phyloP scores from a whole-genome alignment of 2,888 invertebrate species.

The Buathra laborator region DNA sequence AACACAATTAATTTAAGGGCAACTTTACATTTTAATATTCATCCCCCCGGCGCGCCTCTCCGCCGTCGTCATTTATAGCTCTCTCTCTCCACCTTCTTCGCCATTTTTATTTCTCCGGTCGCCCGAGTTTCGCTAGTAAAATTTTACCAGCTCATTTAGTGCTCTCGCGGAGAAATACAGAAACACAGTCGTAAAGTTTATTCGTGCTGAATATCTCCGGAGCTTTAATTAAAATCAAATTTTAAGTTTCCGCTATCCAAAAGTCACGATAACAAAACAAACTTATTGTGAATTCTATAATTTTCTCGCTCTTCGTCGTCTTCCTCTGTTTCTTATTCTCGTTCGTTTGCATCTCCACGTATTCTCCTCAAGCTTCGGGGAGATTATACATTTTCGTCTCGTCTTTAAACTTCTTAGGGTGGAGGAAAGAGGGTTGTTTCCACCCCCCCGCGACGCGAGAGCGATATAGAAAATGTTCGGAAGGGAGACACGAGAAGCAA shows the following conservation, averaged over 20 bases:
- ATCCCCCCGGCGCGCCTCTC: constrained; percentile 73
- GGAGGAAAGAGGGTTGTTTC: neutral
- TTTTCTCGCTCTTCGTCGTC: neutral
- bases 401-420: constrained; percentile 1
- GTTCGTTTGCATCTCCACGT: neutral
- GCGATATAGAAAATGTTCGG: neutral
- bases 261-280: constrained; percentile 54
- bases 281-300: constrained; percentile 37
- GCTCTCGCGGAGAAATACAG: constrained; percentile 21
- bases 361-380: constrained; percentile 6
- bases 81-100: constrained; percentile 43
- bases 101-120: constrained; percentile 24
- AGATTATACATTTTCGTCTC: constrained; percentile 38
- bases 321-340: constrained; percentile 3
- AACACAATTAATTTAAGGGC: constrained; percentile 81
- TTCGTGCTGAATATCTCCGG: constrained; percentile 34
- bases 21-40: constrained; percentile 82
- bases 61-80: constrained; percentile 68
- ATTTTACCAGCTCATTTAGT: constrained; percentile 34
- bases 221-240: constrained; percentile 63
- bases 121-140: constrained; percentile 38
- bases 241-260: constrained; percentile 53
- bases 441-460: constrained; percentile 14
- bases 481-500: constrained; percentile 17
- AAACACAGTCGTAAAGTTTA: constrained; percentile 31